phyloP scores from a whole-genome alignment of 1,140 invertebrate genomes.

The Glossosoma conforme region DNA sequence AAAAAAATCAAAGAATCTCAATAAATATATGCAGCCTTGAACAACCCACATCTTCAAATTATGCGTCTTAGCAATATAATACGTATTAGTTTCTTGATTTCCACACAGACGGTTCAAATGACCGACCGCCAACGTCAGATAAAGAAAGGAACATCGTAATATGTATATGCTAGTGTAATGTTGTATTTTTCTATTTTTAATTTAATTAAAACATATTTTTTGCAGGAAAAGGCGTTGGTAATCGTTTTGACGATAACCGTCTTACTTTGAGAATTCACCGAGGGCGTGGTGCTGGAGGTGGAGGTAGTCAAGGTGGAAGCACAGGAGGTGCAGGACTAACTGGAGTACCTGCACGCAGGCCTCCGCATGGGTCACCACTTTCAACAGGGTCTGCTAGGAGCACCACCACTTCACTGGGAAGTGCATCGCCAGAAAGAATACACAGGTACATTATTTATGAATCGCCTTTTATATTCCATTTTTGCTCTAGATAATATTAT shows the following conservation, averaged over 20 bases:
- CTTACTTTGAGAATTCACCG: constrained; percentile 89
- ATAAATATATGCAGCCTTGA: too few relatives aligned
- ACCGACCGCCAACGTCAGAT: too few relatives aligned
- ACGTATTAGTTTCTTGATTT: too few relatives aligned
- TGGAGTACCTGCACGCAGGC: constrained; percentile 51
- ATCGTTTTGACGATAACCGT: constrained; percentile 77
- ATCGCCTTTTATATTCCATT: too few relatives aligned
- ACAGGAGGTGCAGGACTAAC: too few relatives aligned
- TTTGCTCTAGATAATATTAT: too few relatives aligned
- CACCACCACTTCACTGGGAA: constrained; percentile 50
- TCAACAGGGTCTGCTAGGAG: constrained; percentile 58
- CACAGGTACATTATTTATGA: constrained; percentile 43
- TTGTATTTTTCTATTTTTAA: neutral
- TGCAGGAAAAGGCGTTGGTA: constrained; percentile 53
- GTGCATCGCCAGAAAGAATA: constrained; percentile 50
- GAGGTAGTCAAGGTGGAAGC: constrained; percentile 57
- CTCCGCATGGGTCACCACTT: constrained; percentile 51
- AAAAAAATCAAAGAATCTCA: too few relatives aligned
- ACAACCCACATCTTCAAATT: too few relatives aligned
- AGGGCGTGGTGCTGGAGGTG: constrained; percentile 61
- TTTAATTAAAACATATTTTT: constrained; percentile 11
- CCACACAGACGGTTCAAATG: too few relatives aligned
- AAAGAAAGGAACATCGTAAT: too few relatives aligned
- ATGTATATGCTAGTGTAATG: too few relatives aligned
- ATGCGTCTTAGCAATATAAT: too few relatives aligned